These are phyloP conservation scores for Lasioglossum leucozonium DNA, from an alignment of 2,888 invertebrate species.

Conservation along the genomic window DNA sequence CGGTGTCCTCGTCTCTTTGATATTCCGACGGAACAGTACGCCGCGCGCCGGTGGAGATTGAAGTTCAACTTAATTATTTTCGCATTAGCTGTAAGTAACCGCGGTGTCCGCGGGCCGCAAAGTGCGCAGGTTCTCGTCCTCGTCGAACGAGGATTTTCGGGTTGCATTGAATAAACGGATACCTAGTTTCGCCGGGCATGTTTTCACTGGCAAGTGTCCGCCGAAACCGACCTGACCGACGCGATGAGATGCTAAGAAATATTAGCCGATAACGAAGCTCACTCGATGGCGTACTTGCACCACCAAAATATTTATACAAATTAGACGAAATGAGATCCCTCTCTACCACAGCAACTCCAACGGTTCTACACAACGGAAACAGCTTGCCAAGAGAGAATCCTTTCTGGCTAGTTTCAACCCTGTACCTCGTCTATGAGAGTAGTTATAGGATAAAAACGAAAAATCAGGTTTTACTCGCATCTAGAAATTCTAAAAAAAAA, in stretches of 20 bases:
- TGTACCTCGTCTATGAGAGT: too few relatives aligned
- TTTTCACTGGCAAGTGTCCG: not conserved
- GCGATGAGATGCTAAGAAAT: too few relatives aligned
- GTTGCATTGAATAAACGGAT: not conserved
- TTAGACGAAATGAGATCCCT: too few relatives aligned
- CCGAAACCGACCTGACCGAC: not conserved
- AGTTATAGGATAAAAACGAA: too few relatives aligned
- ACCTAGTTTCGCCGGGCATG: not conserved
- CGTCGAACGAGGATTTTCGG: conserved; percentile 56
- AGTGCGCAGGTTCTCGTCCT: conserved; percentile 61
- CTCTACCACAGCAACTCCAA: too few relatives aligned
- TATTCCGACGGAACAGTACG: conserved; percentile 27
- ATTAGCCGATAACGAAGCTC: too few relatives aligned
- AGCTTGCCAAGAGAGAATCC: too few relatives aligned
- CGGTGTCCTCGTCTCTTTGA: conserved; percentile 34
- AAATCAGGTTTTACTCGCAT: too few relatives aligned
- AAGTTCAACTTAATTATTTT: conserved; percentile 78
- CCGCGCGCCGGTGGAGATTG: conserved; percentile 60
- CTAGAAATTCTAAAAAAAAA: too few relatives aligned
- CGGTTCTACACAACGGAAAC: too few relatives aligned
- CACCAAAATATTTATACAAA: not conserved
- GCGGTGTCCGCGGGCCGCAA: conserved; percentile 51
- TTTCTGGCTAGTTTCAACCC: too few relatives aligned
- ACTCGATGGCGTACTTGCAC: not conserved
- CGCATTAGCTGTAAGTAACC: conserved; percentile 78